These are phyloP conservation scores for Echeneis naucrates DNA, from an alignment of 2,797 vertebrate genomes.

Conservation along the genomic window DNA sequence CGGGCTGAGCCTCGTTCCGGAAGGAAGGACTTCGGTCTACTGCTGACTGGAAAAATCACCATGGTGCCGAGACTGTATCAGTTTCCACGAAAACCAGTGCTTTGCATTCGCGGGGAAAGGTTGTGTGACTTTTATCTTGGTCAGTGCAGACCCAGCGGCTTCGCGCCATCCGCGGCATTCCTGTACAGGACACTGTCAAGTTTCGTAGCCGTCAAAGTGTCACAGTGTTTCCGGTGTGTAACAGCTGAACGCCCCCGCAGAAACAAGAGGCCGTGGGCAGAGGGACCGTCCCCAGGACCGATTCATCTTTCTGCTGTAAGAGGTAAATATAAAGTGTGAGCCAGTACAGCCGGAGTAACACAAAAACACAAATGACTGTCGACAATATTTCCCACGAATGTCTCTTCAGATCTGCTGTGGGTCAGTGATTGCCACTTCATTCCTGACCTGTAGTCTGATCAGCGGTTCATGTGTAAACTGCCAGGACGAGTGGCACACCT, in stretches of 20 bases:
- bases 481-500: too few relatives aligned
- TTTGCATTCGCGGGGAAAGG: slow-evolving; percentile 6
- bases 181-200: neutral
- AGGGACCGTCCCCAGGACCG: slow-evolving; percentile 9
- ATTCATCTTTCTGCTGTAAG: slow-evolving; percentile 39
- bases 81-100: neutral
- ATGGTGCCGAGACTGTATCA: slow-evolving; percentile 50
- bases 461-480: too few relatives aligned
- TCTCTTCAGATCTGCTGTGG: too few relatives aligned
- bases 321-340: slow-evolving; percentile 77
- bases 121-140: neutral
- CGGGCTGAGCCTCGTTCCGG: too few relatives aligned
- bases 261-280: slow-evolving; percentile 12
- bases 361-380: too few relatives aligned
- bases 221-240: neutral
- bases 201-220: neutral
- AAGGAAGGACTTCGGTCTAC: too few relatives aligned
- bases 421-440: too few relatives aligned
- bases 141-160: neutral
- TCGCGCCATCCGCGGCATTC: neutral
- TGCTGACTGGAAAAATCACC: neutral
- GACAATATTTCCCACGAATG: too few relatives aligned
- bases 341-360: too few relatives aligned
- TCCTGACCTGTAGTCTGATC: too few relatives aligned
- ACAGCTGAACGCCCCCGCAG: neutral